A percentile compares a stretch with the other conserved stretches of the same genome.
Conservation (phyloP, 1,140 invertebrate genomes). For the Lasioglossum albipes region DNA sequence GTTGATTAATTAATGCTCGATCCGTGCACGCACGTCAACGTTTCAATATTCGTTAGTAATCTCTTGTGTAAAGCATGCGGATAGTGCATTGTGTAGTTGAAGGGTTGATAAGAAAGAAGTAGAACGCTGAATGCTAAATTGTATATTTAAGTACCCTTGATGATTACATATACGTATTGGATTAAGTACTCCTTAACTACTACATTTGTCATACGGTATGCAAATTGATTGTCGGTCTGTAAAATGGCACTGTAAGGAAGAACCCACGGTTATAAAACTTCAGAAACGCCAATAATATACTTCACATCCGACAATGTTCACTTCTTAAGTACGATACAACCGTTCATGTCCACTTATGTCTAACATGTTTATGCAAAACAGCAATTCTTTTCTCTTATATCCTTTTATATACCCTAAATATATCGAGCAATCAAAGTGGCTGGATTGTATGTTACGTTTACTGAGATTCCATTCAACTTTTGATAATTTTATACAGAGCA, state of each 20-base stretch:
- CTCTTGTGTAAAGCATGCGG: neutral
- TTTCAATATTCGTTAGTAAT: neutral
- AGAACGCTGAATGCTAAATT: neutral
- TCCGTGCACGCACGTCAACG: too few relatives aligned
- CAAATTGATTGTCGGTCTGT: neutral
- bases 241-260: slow-evolving; percentile 19
- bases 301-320: too few relatives aligned
- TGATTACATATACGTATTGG: neutral
- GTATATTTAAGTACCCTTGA: neutral
- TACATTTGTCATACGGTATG: neutral
- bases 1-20: neutral
- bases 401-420: too few relatives aligned
- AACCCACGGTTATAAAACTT: neutral
- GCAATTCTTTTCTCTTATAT: too few relatives aligned
- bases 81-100: neutral
- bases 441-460: too few relatives aligned
- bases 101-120: neutral
- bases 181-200: slow-evolving; percentile 13
- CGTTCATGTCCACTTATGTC: too few relatives aligned
- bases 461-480: too few relatives aligned
- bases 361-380: too few relatives aligned
- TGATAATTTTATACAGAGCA: too few relatives aligned
- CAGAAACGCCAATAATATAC: too few relatives aligned
- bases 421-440: too few relatives aligned
- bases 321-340: too few relatives aligned